Evolutionary conservation across 2,113 vertebrate species (phyloP).

Genomic region (Nanorana parkeri): DNA sequence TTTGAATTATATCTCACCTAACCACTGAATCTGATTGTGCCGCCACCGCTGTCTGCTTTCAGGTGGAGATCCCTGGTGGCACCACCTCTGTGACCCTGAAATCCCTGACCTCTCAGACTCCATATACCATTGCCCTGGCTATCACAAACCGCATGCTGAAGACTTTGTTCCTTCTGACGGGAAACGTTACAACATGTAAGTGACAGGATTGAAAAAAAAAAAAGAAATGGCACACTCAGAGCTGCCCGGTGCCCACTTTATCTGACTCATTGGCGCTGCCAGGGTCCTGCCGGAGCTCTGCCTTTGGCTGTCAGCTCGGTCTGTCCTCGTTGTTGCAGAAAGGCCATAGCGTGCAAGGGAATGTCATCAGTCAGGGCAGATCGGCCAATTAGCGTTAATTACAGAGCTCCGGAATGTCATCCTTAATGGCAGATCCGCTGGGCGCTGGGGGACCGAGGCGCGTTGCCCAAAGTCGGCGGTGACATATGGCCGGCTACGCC

Average conservation of each 20-base stretch:
- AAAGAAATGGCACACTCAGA: not conserved
- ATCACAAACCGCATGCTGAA: constrained; percentile 77
- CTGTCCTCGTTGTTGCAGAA: not conserved
- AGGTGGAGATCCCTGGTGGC: constrained; percentile 82
- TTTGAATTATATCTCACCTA: no score
- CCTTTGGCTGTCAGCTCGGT: not conserved
- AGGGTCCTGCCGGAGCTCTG: not conserved
- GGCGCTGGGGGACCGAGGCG: not conserved
- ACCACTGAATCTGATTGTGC: no score
- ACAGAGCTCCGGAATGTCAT: constrained; percentile 10
- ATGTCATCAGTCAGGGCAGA: not conserved
- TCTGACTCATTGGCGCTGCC: not conserved
- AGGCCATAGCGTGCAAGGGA: not conserved
- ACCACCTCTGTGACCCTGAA: constrained; percentile 76
- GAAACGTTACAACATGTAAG: constrained; percentile 89
- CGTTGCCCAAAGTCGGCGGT: not conserved
- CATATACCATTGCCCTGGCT: constrained; percentile 81
- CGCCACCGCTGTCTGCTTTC: not conserved
- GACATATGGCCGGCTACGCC: not conserved
- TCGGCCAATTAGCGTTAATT: constrained; percentile 48
- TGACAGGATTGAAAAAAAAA: constrained; percentile 4
- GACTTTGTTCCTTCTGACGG: constrained; percentile 77
- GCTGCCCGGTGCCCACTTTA: not conserved
- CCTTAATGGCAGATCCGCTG: constrained; percentile 1
- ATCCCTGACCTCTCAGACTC: constrained; percentile 85